These are phyloP conservation scores for Diadegma fenestrale DNA, from an alignment of 2,888 invertebrate genomes.

Conservation along the genomic window DNA sequence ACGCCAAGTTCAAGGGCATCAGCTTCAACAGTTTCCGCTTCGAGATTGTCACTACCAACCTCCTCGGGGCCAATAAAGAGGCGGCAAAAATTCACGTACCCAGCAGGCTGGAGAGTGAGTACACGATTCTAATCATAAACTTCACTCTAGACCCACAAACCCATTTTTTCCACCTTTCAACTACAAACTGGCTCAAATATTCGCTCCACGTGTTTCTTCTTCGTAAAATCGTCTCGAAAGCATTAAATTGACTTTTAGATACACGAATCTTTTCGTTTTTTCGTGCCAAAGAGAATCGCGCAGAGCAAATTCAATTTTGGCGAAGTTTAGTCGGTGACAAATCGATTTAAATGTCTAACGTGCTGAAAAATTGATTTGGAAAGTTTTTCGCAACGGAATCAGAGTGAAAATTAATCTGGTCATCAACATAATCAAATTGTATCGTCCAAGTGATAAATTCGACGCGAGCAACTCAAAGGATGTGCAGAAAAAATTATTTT, in stretches of 20 bases:
- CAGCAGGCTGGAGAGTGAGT: slow-evolving; percentile 86
- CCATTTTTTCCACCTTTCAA: background rate
- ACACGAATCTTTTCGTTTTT: too few relatives aligned
- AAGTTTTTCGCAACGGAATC: background rate
- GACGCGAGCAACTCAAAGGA: background rate
- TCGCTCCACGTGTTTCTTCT: too few relatives aligned
- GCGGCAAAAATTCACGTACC: slow-evolving; percentile 88
- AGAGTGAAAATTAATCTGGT: background rate
- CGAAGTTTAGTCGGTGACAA: too few relatives aligned
- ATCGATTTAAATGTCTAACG: too few relatives aligned
- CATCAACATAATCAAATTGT: background rate
- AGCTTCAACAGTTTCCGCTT: slow-evolving; percentile 85
- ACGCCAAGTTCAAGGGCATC: slow-evolving; percentile 87
- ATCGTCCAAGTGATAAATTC: background rate
- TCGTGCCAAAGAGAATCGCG: too few relatives aligned
- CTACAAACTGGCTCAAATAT: too few relatives aligned
- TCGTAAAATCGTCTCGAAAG: too few relatives aligned
- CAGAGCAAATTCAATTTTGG: too few relatives aligned
- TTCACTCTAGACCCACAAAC: background rate
- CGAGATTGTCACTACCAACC: slow-evolving; percentile 88
- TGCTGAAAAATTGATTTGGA: too few relatives aligned
- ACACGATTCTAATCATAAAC: slow-evolving; percentile 8
- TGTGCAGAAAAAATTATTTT: background rate
- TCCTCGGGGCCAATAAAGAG: slow-evolving; percentile 87
- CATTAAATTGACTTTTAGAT: too few relatives aligned